phyloP scores from a whole-genome alignment of 2,113 vertebrate species.

The Salvator merianae region DNA sequence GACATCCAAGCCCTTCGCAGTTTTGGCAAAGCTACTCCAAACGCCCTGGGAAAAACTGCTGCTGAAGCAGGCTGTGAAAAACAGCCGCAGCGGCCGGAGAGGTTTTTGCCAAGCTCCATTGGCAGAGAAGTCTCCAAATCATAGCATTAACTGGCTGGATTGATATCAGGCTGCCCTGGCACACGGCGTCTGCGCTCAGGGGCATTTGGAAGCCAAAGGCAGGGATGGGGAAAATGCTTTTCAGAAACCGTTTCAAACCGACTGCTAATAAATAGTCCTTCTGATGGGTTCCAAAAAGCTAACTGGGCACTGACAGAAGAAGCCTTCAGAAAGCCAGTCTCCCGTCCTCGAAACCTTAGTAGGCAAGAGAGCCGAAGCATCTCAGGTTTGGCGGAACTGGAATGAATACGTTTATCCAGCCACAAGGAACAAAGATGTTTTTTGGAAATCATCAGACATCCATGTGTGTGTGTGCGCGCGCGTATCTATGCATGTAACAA shows the following conservation, averaged over 20 bases:
- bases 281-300: slow-evolving; percentile 34
- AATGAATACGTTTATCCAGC: background rate
- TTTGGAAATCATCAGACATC: background rate
- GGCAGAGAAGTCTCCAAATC: background rate
- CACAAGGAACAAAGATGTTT: background rate
- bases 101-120: fast-evolving
- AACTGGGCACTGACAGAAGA: slow-evolving; percentile 51
- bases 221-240: slow-evolving; percentile 7
- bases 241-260: background rate
- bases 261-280: slow-evolving; percentile 56
- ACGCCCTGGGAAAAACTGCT: background rate
- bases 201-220: slow-evolving; percentile 35
- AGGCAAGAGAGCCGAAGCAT: background rate
- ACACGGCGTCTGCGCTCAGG: background rate
- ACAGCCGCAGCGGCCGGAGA: fast-evolving
- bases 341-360: slow-evolving; percentile 37
- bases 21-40: background rate
- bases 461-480: background rate
- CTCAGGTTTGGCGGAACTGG: slow-evolving; percentile 4
- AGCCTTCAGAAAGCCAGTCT: slow-evolving; percentile 1
- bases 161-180: slow-evolving; percentile 43
- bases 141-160: background rate
- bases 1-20: background rate
- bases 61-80: background rate
- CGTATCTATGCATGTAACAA: no score